These are phyloP conservation scores for Diabrotica undecimpunctata DNA, from an alignment of 1,140 invertebrate species.

Conservation along the genomic window DNA sequence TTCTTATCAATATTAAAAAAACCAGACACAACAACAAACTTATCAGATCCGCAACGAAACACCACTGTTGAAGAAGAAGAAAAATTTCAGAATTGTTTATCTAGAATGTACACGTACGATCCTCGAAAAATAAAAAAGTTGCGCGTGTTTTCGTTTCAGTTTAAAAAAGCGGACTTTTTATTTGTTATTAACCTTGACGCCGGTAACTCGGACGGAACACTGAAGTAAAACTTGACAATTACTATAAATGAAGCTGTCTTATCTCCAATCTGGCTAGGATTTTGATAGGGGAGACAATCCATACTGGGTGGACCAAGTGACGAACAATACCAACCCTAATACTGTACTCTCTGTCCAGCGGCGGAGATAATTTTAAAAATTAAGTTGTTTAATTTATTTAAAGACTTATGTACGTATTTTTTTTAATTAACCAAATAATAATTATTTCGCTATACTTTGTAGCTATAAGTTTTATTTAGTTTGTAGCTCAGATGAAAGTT, in stretches of 20 bases:
- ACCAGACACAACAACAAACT: not conserved
- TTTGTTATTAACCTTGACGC: conserved; percentile 16
- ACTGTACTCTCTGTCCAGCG: too few relatives aligned
- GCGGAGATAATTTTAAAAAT: too few relatives aligned
- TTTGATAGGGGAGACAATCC: conserved; percentile 7
- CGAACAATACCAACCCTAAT: not conserved
- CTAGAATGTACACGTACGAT: not conserved
- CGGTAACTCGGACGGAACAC: conserved; percentile 9
- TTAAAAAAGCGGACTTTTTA: conserved; percentile 13
- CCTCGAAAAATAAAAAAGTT: not conserved
- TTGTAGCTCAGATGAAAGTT: too few relatives aligned
- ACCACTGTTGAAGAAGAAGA: not conserved
- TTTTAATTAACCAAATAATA: too few relatives aligned
- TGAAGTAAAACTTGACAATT: conserved; percentile 13
- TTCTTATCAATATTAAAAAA: not conserved
- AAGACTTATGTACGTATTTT: too few relatives aligned
- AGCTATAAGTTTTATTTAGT: too few relatives aligned
- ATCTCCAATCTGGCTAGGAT: conserved; percentile 9
- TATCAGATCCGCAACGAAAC: not conserved
- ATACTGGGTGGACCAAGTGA: not conserved
- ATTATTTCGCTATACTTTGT: too few relatives aligned
- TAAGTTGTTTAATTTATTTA: too few relatives aligned
- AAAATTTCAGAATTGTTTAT: not conserved
- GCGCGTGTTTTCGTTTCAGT: conserved; percentile 9
- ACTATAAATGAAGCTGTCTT: conserved; percentile 7